phyloP scores from a whole-genome alignment of 2,113 vertebrate species.

The Rhegmatorhina hoffmannsi region DNA sequence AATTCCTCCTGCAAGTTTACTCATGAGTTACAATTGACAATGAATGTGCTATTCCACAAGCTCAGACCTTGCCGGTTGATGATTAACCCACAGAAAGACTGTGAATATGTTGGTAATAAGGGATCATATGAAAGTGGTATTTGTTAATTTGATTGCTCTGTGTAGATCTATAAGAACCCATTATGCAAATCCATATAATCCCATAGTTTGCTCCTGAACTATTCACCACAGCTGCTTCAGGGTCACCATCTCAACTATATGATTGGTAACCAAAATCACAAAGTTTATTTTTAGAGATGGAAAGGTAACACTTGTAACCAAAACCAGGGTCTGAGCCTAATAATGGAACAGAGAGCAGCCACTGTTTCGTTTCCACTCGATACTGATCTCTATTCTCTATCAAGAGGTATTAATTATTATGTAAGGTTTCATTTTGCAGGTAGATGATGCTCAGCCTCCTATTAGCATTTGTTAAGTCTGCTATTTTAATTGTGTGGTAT shows the following conservation, averaged over 20 bases:
- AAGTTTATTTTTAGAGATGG: not conserved
- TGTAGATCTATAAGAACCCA: not conserved
- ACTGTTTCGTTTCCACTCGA: no score
- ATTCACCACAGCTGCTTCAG: not conserved
- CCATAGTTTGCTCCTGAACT: not conserved
- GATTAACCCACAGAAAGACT: not conserved
- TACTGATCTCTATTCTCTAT: not conserved
- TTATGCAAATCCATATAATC: not conserved
- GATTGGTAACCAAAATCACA: not conserved
- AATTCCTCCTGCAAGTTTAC: constrained; percentile 11
- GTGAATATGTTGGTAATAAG: not conserved
- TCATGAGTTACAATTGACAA: not conserved
- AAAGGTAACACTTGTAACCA: not conserved
- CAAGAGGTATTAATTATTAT: not conserved
- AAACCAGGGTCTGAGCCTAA: not conserved
- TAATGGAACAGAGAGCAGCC: not conserved
- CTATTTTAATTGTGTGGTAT: not conserved
- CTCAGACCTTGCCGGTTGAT: not conserved
- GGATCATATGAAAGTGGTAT: not conserved
- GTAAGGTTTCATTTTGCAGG: not conserved
- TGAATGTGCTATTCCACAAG: not conserved
- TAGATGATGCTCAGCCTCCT: not conserved
- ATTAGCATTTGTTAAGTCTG: not conserved
- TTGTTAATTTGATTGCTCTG: not conserved
- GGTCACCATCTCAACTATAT: not conserved